These are phyloP conservation scores for Argopecten irradians DNA, from an alignment of 1,140 invertebrate species.

Conservation along the genomic window DNA sequence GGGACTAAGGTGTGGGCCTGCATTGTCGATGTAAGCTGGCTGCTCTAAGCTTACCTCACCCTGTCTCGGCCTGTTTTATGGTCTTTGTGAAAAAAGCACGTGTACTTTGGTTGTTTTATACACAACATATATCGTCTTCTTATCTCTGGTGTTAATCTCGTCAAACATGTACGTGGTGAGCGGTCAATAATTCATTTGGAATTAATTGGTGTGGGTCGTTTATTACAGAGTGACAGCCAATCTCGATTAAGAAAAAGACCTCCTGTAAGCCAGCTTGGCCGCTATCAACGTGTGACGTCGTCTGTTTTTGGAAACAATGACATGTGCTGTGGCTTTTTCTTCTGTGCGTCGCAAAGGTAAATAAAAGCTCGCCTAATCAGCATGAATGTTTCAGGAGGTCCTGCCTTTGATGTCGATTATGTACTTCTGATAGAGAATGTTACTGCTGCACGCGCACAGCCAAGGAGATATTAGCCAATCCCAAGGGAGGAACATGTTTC, in stretches of 20 bases:
- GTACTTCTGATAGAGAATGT: conserved; percentile 21
- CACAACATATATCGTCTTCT: conserved; percentile 21
- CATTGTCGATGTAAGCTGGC: background rate
- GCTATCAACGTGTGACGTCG: conserved; percentile 6
- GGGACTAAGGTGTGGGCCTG: conserved; percentile 2
- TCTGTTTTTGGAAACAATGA: conserved; percentile 22
- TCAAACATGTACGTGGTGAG: conserved; percentile 7
- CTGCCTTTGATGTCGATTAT: conserved; percentile 16
- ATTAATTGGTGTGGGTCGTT: conserved; percentile 21
- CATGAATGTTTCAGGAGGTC: conserved; percentile 16
- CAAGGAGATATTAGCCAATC: conserved; percentile 15
- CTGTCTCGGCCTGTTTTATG: conserved; percentile 1
- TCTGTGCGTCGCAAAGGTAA: conserved; percentile 20
- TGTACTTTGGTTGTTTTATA: background rate
- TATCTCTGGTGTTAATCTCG: background rate
- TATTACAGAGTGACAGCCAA: conserved; percentile 9
- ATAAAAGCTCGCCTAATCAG: conserved; percentile 1
- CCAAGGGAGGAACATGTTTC: conserved; percentile 14
- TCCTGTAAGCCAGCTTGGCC: background rate
- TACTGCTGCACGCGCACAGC: conserved; percentile 10
- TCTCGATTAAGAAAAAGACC: background rate
- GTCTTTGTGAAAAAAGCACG: background rate
- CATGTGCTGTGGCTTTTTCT: conserved; percentile 14
- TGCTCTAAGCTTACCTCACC: background rate
- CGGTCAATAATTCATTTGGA: conserved; percentile 2